Conservation (phyloP, 2,888 invertebrate species). For the Napeogenes sylphis region DNA sequence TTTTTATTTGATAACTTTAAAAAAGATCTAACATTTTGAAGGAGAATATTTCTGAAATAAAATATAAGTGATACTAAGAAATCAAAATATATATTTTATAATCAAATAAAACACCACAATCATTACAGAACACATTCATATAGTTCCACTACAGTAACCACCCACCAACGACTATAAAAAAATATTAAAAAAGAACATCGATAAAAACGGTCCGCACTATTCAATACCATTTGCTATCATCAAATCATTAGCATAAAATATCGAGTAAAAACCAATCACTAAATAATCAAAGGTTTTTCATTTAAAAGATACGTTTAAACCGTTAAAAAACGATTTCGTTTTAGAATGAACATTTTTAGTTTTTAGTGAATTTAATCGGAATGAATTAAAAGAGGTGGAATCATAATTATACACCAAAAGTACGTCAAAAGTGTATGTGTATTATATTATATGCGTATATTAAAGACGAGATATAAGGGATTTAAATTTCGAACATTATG, state of each 20-base stretch:
- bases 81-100: neutral
- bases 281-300: constrained; percentile 22
- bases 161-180: constrained; percentile 13
- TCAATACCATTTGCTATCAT: constrained; percentile 28
- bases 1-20: too few relatives aligned
- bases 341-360: too few relatives aligned
- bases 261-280: constrained; percentile 25
- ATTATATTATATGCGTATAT: too few relatives aligned
- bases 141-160: neutral
- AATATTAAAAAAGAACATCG: constrained; percentile 17
- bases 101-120: constrained; percentile 1
- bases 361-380: too few relatives aligned
- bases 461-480: too few relatives aligned
- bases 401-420: too few relatives aligned
- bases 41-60: neutral
- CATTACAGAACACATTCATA: neutral
- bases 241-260: constrained; percentile 29
- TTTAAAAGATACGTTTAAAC: constrained; percentile 27
- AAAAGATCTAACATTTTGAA: too few relatives aligned
- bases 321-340: constrained; percentile 11
- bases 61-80: neutral
- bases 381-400: too few relatives aligned
- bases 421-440: too few relatives aligned
- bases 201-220: constrained; percentile 6
- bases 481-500: too few relatives aligned